Evolutionary conservation across 2,113 vertebrate genomes (phyloP).

Genomic region (Heterotilapia buettikoferi): DNA sequence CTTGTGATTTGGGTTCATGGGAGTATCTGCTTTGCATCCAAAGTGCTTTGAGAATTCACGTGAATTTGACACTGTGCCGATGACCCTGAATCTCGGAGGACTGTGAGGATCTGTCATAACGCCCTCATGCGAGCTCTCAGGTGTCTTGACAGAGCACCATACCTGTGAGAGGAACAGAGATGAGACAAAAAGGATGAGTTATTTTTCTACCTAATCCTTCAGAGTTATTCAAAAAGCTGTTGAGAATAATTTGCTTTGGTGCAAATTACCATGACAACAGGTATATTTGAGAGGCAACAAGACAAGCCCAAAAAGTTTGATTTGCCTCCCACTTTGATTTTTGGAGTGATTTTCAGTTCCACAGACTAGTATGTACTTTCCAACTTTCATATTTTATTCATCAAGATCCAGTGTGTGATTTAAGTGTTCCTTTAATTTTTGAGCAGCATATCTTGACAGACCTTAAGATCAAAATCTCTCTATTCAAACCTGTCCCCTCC

Average conservation of each 20-base stretch:
- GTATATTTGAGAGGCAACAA: not conserved
- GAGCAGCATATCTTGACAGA: not conserved
- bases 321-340: not conserved
- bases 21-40: constrained; percentile 74
- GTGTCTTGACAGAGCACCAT: constrained; percentile 91
- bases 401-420: not conserved
- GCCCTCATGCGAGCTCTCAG: constrained; percentile 91
- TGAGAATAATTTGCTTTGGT: not conserved
- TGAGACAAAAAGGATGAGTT: not conserved
- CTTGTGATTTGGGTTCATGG: constrained; percentile 91
- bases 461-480: not conserved
- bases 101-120: constrained; percentile 95
- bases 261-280: not conserved
- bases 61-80: constrained; percentile 91
- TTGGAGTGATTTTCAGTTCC: not conserved
- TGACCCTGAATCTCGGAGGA: constrained; percentile 89
- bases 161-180: constrained; percentile 70
- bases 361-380: not conserved
- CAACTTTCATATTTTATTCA: not conserved
- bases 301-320: not conserved
- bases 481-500: not conserved
- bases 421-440: not conserved
- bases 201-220: not conserved
- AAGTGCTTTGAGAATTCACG: constrained; percentile 88
- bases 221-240: not conserved